Base-by-base conservation (phyloP, 2,797 vertebrate genomes). In the Adrianichthys oophorus region DNA sequence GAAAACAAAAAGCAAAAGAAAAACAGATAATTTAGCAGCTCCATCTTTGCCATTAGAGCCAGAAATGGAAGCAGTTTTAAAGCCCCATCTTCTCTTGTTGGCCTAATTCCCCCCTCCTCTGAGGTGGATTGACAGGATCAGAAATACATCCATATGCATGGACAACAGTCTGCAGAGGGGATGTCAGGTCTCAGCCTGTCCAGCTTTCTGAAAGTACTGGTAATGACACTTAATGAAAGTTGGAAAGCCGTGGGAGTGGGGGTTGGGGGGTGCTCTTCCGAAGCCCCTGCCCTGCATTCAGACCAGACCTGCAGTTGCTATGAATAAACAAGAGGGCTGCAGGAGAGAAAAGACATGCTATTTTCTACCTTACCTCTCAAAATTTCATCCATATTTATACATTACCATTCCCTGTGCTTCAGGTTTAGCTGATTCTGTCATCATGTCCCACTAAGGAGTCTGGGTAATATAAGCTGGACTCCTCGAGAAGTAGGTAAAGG, bases 181-280 rank as follows among this genome's bases (percentile, higher is more conserved):
- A 83, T 83, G 84, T 85, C 78, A 70, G 88, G 80, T 90, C 87
- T 87, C 81, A 83, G 81, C 64, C 79, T 68, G 82, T 71, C 72
- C 76, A 74, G 79, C 79, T 73, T 73, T 79, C 70, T 74, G 64
- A 90, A 88, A 90, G 84, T 84, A 85, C 82, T 77, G 67, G 83
- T 91, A 91, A 92, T 92, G 87, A 89, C 87, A 89, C 85, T 84
- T 91, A 91, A 92, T 91, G 87, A 89, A 90, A 85, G 82, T 77
- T 63, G 45, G 76, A 80, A 82, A 89, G 75, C 54, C 42, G 10
- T 44, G 74, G 74, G 79, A 76, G 70, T 70, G 70, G 78, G 71
- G 71, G 68, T 67, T 67, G 80, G 52, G 47, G 16, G 40, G 56
- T 48, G 54, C 66, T 46, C 69, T 67, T 70, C 71, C 61, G 59